Evolutionary conservation across 1,140 invertebrate genomes (phyloP).

Genomic region (Globodera rostochiensis): DNA sequence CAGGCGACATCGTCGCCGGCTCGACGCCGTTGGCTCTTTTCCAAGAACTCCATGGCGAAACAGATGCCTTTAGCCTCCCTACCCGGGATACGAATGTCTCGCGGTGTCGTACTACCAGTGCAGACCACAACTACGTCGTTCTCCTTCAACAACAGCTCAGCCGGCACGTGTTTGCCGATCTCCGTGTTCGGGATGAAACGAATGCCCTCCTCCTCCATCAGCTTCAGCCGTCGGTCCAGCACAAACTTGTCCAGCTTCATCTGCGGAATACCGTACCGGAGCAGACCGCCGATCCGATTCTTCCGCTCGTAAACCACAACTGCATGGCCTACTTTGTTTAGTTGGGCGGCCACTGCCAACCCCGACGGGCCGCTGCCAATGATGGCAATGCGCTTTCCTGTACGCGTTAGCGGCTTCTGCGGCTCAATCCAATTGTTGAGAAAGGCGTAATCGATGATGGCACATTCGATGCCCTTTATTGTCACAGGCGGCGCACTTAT

Average conservation of each 20-base stretch:
- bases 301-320: constrained; percentile 96
- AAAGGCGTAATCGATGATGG: constrained; percentile 97
- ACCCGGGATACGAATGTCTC: constrained; percentile 78
- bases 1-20: constrained; percentile 73
- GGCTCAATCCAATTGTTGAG: constrained; percentile 92
- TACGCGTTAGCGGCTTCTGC: constrained; percentile 75
- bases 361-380: constrained; percentile 88
- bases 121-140: constrained; percentile 87
- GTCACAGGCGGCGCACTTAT: constrained; percentile 94
- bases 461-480: constrained; percentile 98
- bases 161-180: constrained; percentile 86
- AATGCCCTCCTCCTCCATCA: constrained; percentile 87
- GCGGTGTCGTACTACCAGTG: constrained; percentile 91
- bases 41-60: constrained; percentile 95
- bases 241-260: constrained; percentile 68
- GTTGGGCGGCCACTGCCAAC: constrained; percentile 90
- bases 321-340: constrained; percentile 82
- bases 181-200: constrained; percentile 84
- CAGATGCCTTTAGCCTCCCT: constrained; percentile 84
- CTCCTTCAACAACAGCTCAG: constrained; percentile 74
- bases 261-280: constrained; percentile 89
- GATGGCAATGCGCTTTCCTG: constrained; percentile 85
- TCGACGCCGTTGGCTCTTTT: constrained; percentile 94
- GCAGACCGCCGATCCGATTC: constrained; percentile 86
- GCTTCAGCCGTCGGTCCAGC: constrained; percentile 82